Conservation (phyloP, 1,140 invertebrate genomes). For the Sitophilus oryzae region DNA sequence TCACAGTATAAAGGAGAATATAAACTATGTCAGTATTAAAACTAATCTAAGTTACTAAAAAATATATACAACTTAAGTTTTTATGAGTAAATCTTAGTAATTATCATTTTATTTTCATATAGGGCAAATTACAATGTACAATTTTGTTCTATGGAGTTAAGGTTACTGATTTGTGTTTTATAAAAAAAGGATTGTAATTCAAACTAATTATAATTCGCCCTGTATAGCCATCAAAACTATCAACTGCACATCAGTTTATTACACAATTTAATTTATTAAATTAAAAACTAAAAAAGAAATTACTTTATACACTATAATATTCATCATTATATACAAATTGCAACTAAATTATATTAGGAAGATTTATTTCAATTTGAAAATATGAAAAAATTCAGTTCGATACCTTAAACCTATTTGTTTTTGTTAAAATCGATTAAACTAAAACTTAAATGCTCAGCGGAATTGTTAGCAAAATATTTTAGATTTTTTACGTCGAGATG, state of each 20-base stretch:
- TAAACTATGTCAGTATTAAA: constrained; percentile 29
- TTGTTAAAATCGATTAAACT: constrained; percentile 4
- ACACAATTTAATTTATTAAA: constrained; percentile 6
- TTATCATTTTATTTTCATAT: constrained; percentile 3
- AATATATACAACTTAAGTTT: constrained; percentile 36
- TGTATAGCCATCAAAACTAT: constrained; percentile 15
- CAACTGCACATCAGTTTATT: constrained; percentile 32
- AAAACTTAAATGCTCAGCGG: neutral
- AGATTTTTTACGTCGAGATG: too few species aligned
- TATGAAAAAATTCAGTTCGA: constrained; percentile 12
- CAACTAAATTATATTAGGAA: constrained; percentile 21
- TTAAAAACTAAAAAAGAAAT: constrained; percentile 17
- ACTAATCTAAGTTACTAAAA: constrained; percentile 31
- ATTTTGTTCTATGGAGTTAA: neutral
- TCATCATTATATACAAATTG: constrained; percentile 22
- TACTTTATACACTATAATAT: constrained; percentile 16
- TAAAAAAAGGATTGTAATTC: too few species aligned
- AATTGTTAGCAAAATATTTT: neutral
- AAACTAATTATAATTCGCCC: constrained; percentile 8
- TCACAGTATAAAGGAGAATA: constrained; percentile 32
- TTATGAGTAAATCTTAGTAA: constrained; percentile 19
- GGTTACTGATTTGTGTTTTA: too few species aligned
- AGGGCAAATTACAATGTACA: neutral
- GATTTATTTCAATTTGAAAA: constrained; percentile 12
- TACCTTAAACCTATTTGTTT: constrained; percentile 7